Evolutionary conservation across 37 sponge, comb jelly and placozoan species (phyloP).

Genomic region (Geodia barretti): DNA sequence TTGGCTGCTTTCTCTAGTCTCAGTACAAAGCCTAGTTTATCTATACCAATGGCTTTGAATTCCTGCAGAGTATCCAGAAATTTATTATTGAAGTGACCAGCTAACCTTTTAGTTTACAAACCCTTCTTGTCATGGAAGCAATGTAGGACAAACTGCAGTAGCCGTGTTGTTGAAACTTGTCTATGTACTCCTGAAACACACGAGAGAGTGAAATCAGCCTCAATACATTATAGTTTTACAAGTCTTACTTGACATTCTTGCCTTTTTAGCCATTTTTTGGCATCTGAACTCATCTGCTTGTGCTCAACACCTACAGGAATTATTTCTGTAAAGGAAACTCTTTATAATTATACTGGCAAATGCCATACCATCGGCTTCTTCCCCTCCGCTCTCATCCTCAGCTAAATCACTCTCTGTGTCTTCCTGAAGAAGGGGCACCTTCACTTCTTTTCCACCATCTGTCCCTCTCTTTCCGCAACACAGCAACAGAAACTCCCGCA

Average conservation of each 20-base stretch:
- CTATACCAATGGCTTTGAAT: slow-evolving; percentile 68
- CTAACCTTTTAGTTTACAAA: not conserved
- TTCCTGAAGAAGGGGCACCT: no score
- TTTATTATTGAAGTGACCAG: no score
- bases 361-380: no score
- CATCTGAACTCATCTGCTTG: not conserved
- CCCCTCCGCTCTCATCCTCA: no score
- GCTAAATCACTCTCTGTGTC: no score
- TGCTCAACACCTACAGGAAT: not conserved
- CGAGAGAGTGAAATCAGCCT: no score
- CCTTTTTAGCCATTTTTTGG: not conserved
- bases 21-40: slow-evolving; percentile 55
- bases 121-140: slow-evolving; percentile 33
- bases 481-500: not conserved
- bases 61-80: no score
- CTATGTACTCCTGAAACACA: slow-evolving; percentile 23
- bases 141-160: slow-evolving; percentile 49
- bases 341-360: not conserved
- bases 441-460: not conserved
- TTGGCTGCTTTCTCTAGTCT: slow-evolving; percentile 57
- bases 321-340: not conserved
- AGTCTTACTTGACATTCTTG: not conserved
- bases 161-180: slow-evolving; percentile 58
- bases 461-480: not conserved
- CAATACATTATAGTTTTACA: not conserved